Percentiles rank a stretch among this genome's conserved stretches.
Conservation (phyloP, 2,797 vertebrate genomes). For the Pelobates cultripes region DNA sequence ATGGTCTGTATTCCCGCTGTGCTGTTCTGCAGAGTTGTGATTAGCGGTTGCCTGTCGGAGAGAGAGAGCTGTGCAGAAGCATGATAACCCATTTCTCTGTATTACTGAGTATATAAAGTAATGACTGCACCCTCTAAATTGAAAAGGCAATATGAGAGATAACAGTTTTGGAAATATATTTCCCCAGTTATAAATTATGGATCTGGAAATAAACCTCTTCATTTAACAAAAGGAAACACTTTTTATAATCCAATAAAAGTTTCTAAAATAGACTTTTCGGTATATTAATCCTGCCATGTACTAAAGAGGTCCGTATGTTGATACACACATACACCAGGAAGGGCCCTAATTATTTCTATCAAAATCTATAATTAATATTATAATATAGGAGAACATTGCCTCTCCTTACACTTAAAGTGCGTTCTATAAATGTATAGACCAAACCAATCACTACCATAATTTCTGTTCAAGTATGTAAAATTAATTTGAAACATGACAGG, state of each 20-base stretch:
- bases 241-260: neutral
- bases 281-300: neutral
- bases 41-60: constrained; percentile 31
- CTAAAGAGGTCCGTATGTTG: too few relatives aligned
- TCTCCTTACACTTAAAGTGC: too few relatives aligned
- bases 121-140: neutral
- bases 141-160: constrained; percentile 5
- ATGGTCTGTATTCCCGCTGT: constrained; percentile 7
- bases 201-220: neutral
- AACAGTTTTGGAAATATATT: neutral
- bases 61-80: neutral
- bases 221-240: neutral
- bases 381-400: too few relatives aligned
- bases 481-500: too few relatives aligned
- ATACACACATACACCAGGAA: too few relatives aligned
- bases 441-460: too few relatives aligned
- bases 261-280: neutral
- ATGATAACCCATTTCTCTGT: constrained; percentile 24
- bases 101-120: neutral
- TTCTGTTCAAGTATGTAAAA: too few relatives aligned
- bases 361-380: too few relatives aligned
- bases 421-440: too few relatives aligned
- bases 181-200: neutral
- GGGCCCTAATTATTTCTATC: too few relatives aligned
- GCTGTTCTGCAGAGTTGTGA: constrained; percentile 24